A percentile compares a stretch with the other conserved stretches of the same genome.
phyloP scores from a whole-genome alignment of 2,113 vertebrate species.

The Tonatia bakeri region DNA sequence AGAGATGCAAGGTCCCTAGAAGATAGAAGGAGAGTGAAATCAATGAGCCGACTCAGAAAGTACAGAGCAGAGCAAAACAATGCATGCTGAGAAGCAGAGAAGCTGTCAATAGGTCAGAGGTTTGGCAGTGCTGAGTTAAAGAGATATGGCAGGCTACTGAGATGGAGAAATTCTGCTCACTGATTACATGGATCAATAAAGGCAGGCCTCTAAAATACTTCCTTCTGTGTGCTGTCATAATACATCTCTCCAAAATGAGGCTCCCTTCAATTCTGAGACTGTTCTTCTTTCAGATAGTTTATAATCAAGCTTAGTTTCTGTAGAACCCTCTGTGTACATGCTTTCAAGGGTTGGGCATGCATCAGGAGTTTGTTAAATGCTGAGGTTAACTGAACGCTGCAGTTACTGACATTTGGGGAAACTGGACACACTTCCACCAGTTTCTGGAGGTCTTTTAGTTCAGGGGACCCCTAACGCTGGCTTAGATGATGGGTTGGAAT shows the following conservation, averaged over 20 bases:
- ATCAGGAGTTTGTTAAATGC: not conserved
- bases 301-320: not conserved
- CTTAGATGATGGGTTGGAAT: not conserved
- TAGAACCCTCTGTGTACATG: not conserved
- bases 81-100: not conserved
- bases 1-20: not conserved
- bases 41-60: slow-evolving; percentile 29
- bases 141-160: slow-evolving; percentile 59
- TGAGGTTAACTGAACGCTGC: not conserved
- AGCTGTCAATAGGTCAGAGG: slow-evolving; percentile 48
- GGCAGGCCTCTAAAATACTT: slow-evolving; percentile 13
- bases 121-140: slow-evolving; percentile 49
- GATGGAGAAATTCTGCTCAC: slow-evolving; percentile 62
- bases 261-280: not conserved
- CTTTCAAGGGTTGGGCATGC: not conserved
- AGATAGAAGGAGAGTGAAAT: not conserved
- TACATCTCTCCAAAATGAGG: not conserved
- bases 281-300: not conserved
- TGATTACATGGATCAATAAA: slow-evolving; percentile 47
- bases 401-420: not conserved
- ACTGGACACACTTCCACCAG: not conserved
- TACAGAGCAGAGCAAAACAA: slow-evolving; percentile 41
- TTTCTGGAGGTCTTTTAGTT: not conserved
- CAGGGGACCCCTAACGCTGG: not conserved
- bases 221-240: not conserved